These are phyloP conservation scores for Pseudopodoces humilis DNA, from an alignment of 2,113 vertebrate genomes.

Conservation along the genomic window DNA sequence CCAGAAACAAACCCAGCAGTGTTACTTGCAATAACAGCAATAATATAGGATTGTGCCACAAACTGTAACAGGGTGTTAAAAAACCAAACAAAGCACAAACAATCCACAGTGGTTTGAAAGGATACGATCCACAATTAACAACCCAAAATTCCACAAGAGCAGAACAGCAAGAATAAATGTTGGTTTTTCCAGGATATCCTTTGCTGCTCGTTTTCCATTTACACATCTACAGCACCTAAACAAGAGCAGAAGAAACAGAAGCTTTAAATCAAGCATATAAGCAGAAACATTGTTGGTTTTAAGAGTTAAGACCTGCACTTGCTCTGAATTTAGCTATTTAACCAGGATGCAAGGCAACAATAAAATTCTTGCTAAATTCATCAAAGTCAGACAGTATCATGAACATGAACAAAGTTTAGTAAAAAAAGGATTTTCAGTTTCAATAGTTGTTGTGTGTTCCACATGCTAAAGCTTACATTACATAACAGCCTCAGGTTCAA, in stretches of 20 bases:
- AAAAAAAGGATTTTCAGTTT: neutral
- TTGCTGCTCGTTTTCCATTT: constrained; percentile 74
- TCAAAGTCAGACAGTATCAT: neutral
- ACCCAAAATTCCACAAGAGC: constrained; percentile 93
- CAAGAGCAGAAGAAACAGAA: neutral
- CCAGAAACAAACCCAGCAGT: neutral
- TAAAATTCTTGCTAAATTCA: neutral
- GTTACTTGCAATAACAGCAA: neutral
- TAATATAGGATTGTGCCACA: neutral
- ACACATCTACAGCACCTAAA: constrained; percentile 87
- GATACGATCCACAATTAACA: constrained; percentile 97
- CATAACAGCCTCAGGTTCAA: neutral
- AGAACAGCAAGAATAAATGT: constrained; percentile 86
- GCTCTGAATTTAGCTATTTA: neutral
- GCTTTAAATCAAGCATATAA: neutral
- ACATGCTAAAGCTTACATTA: neutral
- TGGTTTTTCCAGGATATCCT: constrained; percentile 79
- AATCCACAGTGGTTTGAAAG: constrained; percentile 29
- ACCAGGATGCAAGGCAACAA: neutral
- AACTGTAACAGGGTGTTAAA: neutral
- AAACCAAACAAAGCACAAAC: neutral
- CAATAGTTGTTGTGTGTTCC: neutral
- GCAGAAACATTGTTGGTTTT: neutral
- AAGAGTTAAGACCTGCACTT: neutral
- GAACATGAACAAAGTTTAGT: neutral